Base-by-base conservation (phyloP, 92 coral and sea anemone species). In the Paragorgia papillata region DNA sequence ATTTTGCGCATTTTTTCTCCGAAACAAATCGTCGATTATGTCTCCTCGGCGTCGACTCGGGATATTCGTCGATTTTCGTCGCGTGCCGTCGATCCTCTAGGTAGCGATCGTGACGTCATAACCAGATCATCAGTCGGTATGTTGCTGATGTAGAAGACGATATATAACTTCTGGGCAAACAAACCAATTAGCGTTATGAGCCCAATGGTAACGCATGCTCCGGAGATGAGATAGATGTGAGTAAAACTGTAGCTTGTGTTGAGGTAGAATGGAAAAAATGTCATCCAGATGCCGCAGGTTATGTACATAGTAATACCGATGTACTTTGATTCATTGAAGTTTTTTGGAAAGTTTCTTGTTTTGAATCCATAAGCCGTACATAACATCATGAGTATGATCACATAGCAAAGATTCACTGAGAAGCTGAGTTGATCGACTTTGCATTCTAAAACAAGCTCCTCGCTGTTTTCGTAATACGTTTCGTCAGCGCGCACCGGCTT, bases 121-220 rank as follows among this genome's bases (percentile, higher is more conserved):
- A 75, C 62, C 51, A 83, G 71, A 46, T 67, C 78, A 57, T 66
- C 46, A 21, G 40, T 27, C 53, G 82, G 69, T 58, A 62, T 41
- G 6, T 83, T 73, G 24, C 27, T 37, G 10, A 73, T 71, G 15
- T 49, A 66, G 31, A 22, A 65, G 17, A 83, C 61, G 4, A 83
- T 43, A 51, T 53, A 76, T n/a, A 92, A 60, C 57, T 86, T 84
- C 19, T 85, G 97, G 15, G 84, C 80, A 55, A 92, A 69, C 6
- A 92, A 73, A 32, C 97, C 97, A 40, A 82, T 66, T 31, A 92
- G 85, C 10, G 89, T 83, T 31, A 89, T 81, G 49, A 82, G 76
- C 15, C 91, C 97, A 17, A 89, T 80, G 26, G 80, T 40, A 7
- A 89, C 60, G 51, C 79, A 82, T 0, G 90, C 90, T 4, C 69